Evolutionary conservation across 1,140 invertebrate genomes (phyloP).

Genomic region (Hydropsyche tenuis): DNA sequence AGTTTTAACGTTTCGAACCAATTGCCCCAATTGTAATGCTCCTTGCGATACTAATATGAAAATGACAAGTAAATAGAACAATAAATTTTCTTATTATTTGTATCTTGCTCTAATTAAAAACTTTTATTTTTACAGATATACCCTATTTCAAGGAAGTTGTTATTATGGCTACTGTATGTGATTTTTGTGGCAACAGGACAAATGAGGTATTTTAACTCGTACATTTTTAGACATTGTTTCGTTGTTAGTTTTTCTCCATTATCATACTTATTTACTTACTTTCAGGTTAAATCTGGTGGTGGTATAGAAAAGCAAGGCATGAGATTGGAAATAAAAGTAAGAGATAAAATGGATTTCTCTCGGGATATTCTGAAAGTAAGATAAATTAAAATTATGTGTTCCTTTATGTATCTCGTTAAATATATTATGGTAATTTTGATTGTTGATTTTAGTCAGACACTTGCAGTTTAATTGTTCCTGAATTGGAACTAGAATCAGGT

Average conservation of each 20-base stretch:
- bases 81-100: too few species aligned
- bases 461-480: constrained; percentile 85
- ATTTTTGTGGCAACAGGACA: constrained; percentile 86
- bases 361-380: constrained; percentile 91
- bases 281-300: constrained; percentile 86
- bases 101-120: too few species aligned
- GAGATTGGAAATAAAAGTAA: constrained; percentile 78
- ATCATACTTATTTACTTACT: too few species aligned
- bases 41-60: constrained; percentile 96
- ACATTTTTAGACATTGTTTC: neutral
- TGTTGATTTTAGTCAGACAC: constrained; percentile 81
- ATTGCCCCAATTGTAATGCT: constrained; percentile 86
- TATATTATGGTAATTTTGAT: constrained; percentile 31
- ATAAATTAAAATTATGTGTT: constrained; percentile 28
- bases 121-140: constrained; percentile 72
- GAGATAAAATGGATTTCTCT: constrained; percentile 78
- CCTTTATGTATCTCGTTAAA: constrained; percentile 8
- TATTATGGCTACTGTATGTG: constrained; percentile 96
- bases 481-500: constrained; percentile 88
- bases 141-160: constrained; percentile 97
- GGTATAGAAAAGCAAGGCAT: constrained; percentile 88
- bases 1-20: constrained; percentile 85
- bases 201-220: constrained; percentile 70
- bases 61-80: constrained; percentile 73
- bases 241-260: too few species aligned